Evolutionary conservation across 1,140 invertebrate species (phyloP).

Genomic region (Cydia splendana): DNA sequence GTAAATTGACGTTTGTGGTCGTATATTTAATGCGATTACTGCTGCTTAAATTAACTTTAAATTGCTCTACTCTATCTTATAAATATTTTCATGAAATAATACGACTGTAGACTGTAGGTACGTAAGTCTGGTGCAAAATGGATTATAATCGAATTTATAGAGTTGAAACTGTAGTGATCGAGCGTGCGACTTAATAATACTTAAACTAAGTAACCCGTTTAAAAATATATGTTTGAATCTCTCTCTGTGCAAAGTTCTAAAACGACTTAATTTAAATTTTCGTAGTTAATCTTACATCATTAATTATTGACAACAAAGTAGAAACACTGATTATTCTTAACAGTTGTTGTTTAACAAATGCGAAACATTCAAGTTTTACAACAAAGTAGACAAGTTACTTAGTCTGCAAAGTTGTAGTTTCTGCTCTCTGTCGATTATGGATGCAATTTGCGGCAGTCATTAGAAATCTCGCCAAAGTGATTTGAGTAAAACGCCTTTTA

Average conservation of each 20-base stretch:
- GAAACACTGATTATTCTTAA: not conserved
- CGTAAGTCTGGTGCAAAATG: no score
- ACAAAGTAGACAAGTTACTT: not conserved
- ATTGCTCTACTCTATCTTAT: no score
- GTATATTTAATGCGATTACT: no score
- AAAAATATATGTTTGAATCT: no score
- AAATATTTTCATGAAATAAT: no score
- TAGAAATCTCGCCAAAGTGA: constrained; percentile 28
- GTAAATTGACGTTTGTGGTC: no score
- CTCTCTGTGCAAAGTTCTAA: not conserved
- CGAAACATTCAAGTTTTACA: not conserved
- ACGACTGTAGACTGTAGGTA: no score
- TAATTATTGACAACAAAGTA: not conserved
- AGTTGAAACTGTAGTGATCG: no score
- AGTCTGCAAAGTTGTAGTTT: constrained; percentile 8
- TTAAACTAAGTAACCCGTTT: no score
- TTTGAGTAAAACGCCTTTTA: constrained; percentile 8
- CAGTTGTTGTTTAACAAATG: not conserved
- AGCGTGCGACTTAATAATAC: no score
- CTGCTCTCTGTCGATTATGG: constrained; percentile 8
- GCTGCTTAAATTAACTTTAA: no score
- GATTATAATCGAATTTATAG: no score
- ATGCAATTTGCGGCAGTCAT: constrained; percentile 27
- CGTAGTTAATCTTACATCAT: not conserved
- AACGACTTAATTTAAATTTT: not conserved